phyloP scores from a whole-genome alignment of 2,888 invertebrate species.

The Harmothoe impar region DNA sequence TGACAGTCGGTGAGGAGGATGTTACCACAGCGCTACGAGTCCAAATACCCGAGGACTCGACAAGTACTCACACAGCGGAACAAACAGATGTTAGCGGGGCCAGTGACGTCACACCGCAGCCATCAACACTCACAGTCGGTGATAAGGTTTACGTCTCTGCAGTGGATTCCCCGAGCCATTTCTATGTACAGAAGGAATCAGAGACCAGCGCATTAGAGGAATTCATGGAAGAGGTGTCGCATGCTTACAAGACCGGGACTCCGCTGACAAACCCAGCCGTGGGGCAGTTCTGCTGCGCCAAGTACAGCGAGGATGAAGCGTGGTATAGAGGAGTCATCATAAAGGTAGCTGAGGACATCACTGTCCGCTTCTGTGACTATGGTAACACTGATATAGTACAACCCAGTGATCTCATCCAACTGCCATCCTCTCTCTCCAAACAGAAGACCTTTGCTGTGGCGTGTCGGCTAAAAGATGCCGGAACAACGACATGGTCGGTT shows the following conservation, averaged over 20 bases:
- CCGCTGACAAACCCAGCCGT: conserved; percentile 64
- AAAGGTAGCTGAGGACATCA: conserved; percentile 66
- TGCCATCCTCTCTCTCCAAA: not conserved
- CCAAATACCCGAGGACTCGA: no score
- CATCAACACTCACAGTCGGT: not conserved
- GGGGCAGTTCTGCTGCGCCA: conserved; percentile 73
- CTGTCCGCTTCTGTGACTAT: conserved; percentile 80
- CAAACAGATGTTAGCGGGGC: no score
- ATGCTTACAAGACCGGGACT: no score
- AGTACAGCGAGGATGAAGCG: conserved; percentile 74
- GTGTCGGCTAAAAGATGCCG: not conserved
- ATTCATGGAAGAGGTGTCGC: no score
- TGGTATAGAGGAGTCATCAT: conserved; percentile 78
- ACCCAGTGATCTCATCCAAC: conserved; percentile 66
- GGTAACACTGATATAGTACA: conserved; percentile 77
- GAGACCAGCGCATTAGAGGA: not conserved
- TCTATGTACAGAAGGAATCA: not conserved
- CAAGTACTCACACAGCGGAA: no score
- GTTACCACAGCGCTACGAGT: not conserved
- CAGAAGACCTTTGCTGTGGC: not conserved
- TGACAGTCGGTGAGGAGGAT: not conserved
- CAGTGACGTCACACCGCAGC: not conserved
- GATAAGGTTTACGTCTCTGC: conserved; percentile 11
- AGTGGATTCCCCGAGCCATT: not conserved
- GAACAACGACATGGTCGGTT: conserved; percentile 54